Evolutionary conservation across 1,140 invertebrate species (phyloP), one percentile per base, ranked within the genome.

Genomic region (Zelostemma sp.): DNA sequence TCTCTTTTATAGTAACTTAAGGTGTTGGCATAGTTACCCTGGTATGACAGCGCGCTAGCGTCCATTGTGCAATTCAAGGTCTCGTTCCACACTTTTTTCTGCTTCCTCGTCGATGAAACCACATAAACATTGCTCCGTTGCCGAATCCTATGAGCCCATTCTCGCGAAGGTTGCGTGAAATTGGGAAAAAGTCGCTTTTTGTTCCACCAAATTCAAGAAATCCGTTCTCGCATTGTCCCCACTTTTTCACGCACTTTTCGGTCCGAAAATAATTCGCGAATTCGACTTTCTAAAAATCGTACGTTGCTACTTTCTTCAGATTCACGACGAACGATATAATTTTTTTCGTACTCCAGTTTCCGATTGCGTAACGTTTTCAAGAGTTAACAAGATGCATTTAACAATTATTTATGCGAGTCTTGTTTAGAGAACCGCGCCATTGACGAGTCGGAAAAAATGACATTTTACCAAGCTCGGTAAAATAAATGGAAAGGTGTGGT

Each of bases 41-140:
- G 60, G 56, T 69, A 69, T 69, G 63, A 69, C 66, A 65, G 66
- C 49, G 57, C 63, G 45, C 55, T 61, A 59, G 69, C 66, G 65
- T 74, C 59, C 60, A 66, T 81, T 81, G 77, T 77, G 76, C 72
- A 78, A 79, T 80, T 79, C 79, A 80, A 80, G 79, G 77, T 77
- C 76, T 65, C 59, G 38, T 65, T 57, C 70, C 54, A 35, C 49
- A 40, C 68, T 66, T 77, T 77, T 74, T 75, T 71, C 25, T 62
- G 64, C 59, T 71, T 72, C 65, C 61, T 70, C 48, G 64, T 77
- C 70, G 72, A 74, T 72, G 69, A 72, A 70, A 71, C 66, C 62
- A 49, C 48, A 49, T 49, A 46, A 59, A 51, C 55, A 47, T 55
- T 14, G 45, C 35, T 19, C 45, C 47, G 35, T 75, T 75, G 64